These are phyloP conservation scores for Syngnathus acus DNA, from an alignment of 2,797 vertebrate species.

Conservation along the genomic window DNA sequence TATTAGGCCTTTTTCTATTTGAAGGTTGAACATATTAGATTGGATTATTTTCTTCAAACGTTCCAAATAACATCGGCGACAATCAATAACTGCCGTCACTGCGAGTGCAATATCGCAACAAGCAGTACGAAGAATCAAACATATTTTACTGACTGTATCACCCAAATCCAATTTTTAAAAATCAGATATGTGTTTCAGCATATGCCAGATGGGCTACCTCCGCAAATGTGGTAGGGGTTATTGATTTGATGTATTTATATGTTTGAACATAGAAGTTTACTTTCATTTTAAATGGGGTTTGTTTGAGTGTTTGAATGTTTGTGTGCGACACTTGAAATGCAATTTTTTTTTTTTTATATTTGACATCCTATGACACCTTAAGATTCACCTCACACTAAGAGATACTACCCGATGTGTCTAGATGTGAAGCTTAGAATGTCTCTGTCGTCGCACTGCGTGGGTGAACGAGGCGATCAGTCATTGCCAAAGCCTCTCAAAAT, in stretches of 20 bases:
- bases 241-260: slow-evolving; percentile 64
- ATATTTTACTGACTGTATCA: slow-evolving; percentile 64
- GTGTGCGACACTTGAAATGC: neutral
- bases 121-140: slow-evolving; percentile 72
- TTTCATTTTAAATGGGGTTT: slow-evolving; percentile 33
- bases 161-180: slow-evolving; percentile 71
- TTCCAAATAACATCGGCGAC: slow-evolving; percentile 58
- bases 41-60: slow-evolving; percentile 41
- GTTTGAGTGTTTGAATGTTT: neutral
- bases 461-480: too few relatives aligned
- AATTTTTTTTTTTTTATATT: neutral
- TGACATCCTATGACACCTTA: neutral
- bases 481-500: too few relatives aligned
- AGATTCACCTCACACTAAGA: neutral
- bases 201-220: slow-evolving; percentile 79
- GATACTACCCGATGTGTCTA: neutral
- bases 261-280: slow-evolving; percentile 43
- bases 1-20: slow-evolving; percentile 49
- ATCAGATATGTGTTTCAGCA: slow-evolving; percentile 67
- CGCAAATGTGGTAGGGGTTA: slow-evolving; percentile 53
- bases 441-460: too few relatives aligned
- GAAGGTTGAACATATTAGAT: slow-evolving; percentile 54
- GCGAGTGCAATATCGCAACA: slow-evolving; percentile 62
- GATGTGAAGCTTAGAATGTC: too few relatives aligned
- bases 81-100: slow-evolving; percentile 63